Conservation (phyloP, 2,797 vertebrate genomes). For the Natrix natrix region DNA sequence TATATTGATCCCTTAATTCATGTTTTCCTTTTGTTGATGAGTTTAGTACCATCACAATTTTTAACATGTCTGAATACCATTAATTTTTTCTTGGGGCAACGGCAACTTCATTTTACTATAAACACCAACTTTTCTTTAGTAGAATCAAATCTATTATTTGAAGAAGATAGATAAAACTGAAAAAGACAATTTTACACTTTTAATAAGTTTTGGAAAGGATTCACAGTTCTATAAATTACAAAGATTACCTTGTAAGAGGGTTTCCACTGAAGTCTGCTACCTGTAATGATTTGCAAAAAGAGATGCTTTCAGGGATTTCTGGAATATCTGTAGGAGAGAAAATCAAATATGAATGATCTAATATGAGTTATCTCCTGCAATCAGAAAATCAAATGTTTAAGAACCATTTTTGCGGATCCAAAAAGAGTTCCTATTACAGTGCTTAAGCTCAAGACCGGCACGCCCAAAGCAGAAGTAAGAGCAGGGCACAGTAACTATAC, state of each 20-base stretch:
- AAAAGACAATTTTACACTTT: not conserved
- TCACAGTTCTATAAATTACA: constrained; percentile 27
- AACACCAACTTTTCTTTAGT: not conserved
- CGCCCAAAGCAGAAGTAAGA: not conserved
- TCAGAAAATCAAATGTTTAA: not conserved
- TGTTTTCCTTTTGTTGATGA: not conserved
- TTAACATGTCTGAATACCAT: not conserved
- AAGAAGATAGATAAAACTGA: not conserved
- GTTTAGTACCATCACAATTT: not conserved
- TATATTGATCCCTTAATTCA: not conserved
- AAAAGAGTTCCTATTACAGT: not conserved
- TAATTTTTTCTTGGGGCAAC: not conserved
- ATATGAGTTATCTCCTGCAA: constrained; percentile 11
- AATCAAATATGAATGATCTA: constrained; percentile 26
- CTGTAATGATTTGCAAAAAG: constrained; percentile 94
- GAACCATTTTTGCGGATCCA: not conserved
- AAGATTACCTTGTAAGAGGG: constrained; percentile 89
- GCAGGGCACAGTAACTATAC: not conserved
- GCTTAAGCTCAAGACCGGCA: not conserved
- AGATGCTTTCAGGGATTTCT: constrained; percentile 98
- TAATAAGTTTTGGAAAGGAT: constrained; percentile 43
- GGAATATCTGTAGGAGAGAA: constrained; percentile 83
- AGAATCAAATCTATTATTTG: not conserved
- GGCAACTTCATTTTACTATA: not conserved
- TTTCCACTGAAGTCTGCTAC: constrained; percentile 99